These are phyloP conservation scores for Echeneis naucrates DNA, from an alignment of 2,797 vertebrate species.

Conservation along the genomic window DNA sequence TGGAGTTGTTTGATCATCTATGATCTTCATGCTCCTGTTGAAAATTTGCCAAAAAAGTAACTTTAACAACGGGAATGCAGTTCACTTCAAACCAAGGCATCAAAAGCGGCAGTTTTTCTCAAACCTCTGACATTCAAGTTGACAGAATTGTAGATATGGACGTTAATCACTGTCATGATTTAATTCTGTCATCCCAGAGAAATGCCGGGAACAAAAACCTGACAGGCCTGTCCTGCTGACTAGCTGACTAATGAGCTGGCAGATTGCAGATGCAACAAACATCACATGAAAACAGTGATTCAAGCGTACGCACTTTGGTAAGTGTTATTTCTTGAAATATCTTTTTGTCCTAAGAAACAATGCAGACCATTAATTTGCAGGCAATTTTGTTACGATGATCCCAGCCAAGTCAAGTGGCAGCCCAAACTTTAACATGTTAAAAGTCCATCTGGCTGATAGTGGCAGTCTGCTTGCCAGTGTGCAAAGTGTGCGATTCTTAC, in stretches of 20 bases:
- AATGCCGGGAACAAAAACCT: constrained; percentile 33
- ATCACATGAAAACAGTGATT: constrained; percentile 29
- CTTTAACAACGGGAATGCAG: not conserved
- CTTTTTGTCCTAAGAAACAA: constrained; percentile 40
- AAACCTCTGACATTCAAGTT: constrained; percentile 8
- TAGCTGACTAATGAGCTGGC: constrained; percentile 63
- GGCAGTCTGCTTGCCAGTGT: constrained; percentile 20
- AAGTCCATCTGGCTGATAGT: constrained; percentile 46
- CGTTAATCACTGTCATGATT: constrained; percentile 38
- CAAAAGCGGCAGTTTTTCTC: constrained; percentile 7
- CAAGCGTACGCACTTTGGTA: constrained; percentile 28
- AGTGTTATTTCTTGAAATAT: constrained; percentile 28
- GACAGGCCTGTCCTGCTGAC: constrained; percentile 50
- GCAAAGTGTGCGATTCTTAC: constrained; percentile 26
- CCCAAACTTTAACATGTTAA: constrained; percentile 23
- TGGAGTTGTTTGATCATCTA: not conserved
- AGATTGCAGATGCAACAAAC: constrained; percentile 48
- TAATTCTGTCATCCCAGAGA: constrained; percentile 40
- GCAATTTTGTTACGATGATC: constrained; percentile 17
- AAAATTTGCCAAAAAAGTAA: not conserved
- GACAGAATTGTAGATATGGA: constrained; percentile 25
- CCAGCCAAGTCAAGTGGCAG: constrained; percentile 40
- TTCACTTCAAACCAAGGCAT: constrained; percentile 1
- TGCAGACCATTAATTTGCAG: constrained; percentile 17
- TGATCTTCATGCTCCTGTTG: not conserved